Conservation (phyloP, 2,113 vertebrate species). For the Sphyrna mokarran region DNA sequence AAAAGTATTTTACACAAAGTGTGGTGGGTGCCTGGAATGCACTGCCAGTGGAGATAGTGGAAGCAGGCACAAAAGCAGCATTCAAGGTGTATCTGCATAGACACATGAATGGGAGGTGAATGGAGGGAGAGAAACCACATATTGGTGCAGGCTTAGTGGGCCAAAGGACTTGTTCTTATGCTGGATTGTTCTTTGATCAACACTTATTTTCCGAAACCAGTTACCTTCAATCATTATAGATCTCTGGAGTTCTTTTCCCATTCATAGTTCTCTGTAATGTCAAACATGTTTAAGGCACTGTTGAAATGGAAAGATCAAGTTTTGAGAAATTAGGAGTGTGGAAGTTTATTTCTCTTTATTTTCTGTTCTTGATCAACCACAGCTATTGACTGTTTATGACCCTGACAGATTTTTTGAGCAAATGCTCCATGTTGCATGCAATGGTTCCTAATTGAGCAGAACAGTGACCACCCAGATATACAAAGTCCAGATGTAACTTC, state of each 20-base stretch:
- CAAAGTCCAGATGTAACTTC: slow-evolving; percentile 24
- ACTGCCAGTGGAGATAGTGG: too few species aligned
- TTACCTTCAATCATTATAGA: not conserved
- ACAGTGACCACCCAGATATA: slow-evolving; percentile 5
- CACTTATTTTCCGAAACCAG: not conserved
- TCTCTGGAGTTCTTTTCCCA: not conserved
- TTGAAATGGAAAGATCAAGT: not conserved
- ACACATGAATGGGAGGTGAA: too few species aligned
- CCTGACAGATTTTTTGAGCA: not conserved
- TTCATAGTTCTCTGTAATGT: not conserved
- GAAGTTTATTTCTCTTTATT: slow-evolving; percentile 12
- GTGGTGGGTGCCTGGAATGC: too few species aligned
- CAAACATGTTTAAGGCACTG: not conserved
- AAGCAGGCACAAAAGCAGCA: too few species aligned
- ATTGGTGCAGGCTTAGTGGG: too few species aligned
- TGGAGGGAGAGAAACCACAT: too few species aligned
- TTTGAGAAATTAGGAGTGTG: not conserved
- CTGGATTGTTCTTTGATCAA: too few species aligned
- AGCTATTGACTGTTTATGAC: not conserved
- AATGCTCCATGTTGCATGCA: slow-evolving; percentile 20
- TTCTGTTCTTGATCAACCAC: not conserved
- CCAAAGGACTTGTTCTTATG: too few species aligned
- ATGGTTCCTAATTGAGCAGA: slow-evolving; percentile 35
- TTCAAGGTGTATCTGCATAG: too few species aligned
- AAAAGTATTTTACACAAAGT: too few species aligned